phyloP scores from a whole-genome alignment of 2,113 vertebrate species.

The Centropus unirufus region DNA sequence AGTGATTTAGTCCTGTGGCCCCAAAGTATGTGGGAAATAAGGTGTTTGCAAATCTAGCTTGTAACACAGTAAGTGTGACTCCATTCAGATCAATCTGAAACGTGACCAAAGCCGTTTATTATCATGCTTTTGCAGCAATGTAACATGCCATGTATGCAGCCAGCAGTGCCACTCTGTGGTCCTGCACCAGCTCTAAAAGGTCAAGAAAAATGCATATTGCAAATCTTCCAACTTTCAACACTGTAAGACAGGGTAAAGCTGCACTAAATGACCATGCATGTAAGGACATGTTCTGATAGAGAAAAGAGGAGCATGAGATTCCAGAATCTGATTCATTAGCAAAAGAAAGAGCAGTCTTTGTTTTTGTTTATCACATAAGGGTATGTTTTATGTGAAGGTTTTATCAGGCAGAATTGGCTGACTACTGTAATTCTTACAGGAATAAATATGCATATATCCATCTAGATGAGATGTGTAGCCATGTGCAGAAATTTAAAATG shows the following conservation, averaged over 20 bases:
- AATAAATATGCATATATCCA: conserved; percentile 54
- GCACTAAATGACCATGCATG: rapidly evolving
- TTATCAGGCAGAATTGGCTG: conserved; percentile 48
- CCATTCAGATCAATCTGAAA: neutral
- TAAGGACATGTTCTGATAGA: neutral
- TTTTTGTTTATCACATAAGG: conserved; percentile 63
- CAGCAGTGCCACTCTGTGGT: neutral
- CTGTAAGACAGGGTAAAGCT: neutral
- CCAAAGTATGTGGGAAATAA: neutral
- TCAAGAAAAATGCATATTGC: too few species aligned
- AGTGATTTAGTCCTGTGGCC: rapidly evolving
- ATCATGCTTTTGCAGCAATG: rapidly evolving
- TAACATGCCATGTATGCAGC: rapidly evolving
- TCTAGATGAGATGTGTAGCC: conserved; percentile 29
- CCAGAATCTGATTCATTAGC: conserved; percentile 43
- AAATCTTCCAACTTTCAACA: neutral
- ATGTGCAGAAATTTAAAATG: neutral
- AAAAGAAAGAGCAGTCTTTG: conserved; percentile 59
- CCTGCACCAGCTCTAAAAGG: neutral
- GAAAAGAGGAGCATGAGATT: neutral
- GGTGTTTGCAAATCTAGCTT: too few species aligned
- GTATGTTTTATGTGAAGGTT: conserved; percentile 39
- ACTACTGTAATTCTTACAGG: conserved; percentile 1
- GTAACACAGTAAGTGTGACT: neutral
- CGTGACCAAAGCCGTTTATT: rapidly evolving